phyloP scores from a whole-genome alignment of 64 coral and sea anemone species.

The Acropora yongei region DNA sequence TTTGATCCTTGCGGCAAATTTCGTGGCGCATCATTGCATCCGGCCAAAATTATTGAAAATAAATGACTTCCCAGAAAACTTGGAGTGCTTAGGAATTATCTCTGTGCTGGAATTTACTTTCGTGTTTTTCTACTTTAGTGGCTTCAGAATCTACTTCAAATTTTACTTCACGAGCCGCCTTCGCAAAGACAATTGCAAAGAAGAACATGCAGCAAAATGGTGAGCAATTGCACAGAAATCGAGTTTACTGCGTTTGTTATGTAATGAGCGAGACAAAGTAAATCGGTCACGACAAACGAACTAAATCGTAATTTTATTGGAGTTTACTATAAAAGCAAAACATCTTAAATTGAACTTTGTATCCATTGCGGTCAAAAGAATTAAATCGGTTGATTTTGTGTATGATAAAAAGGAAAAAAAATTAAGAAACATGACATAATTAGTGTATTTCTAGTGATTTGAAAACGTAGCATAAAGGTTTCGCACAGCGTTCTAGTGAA shows the following conservation, averaged over 20 bases:
- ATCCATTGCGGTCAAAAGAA: slow-evolving; percentile 1
- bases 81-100: too few relatives aligned
- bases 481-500: too few relatives aligned
- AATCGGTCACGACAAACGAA: neutral
- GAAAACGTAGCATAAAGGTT: too few relatives aligned
- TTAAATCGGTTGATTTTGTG: slow-evolving; percentile 21
- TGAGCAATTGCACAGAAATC: neutral
- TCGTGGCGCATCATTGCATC: too few relatives aligned
- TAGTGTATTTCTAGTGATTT: too few relatives aligned
- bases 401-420: neutral
- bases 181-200: neutral
- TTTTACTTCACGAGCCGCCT: too few relatives aligned
- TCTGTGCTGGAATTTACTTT: too few relatives aligned
- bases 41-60: too few relatives aligned
- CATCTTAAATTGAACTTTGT: slow-evolving; percentile 13
- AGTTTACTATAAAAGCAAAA: neutral
- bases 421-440: neutral
- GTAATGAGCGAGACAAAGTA: neutral
- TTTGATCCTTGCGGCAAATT: too few relatives aligned
- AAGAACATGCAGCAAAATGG: neutral
- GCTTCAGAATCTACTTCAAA: too few relatives aligned
- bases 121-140: too few relatives aligned
- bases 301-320: neutral
- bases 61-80: too few relatives aligned
- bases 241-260: neutral